Base-by-base conservation (phyloP, 2,888 invertebrate genomes). In the Troides helena region DNA sequence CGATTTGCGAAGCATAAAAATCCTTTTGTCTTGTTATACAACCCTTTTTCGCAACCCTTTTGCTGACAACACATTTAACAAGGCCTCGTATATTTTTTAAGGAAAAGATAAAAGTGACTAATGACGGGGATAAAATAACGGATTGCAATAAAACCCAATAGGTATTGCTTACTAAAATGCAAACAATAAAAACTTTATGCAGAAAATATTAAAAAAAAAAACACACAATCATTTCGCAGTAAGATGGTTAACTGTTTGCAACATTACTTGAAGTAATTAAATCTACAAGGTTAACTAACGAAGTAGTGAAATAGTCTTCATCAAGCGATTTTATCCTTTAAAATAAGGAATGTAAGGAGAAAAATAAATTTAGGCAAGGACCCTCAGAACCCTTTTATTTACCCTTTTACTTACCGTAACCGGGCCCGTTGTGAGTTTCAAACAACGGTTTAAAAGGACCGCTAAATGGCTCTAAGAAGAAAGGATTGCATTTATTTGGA, bases 401-500 rank as follows among this genome's bases (percentile, higher is more conserved):
- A 89, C 87, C 88, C 90, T 86, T 89, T 86, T 80, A 76, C 82
- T 74, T 82, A 86, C 88, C 85, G 88, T 90, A 87, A 85, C 85
- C 83, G 81, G 80, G 80, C 84, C 84, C 80, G 86, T 88, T 86
- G 80, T 83, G 83, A 76, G 81, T 86, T 80, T 70, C 68, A 69
- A 74, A 77, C 75, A 76, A 77, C 74, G 70, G 76, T 76, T 74
- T 82, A 88, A 87, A 81, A 81, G 84, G 76, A 86, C 90, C 91
- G 90, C 90, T 92, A 87, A 77, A 75, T 78, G 77, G 76, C 75
- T 84, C 80, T 83, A 83, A 81, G 74, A 74, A 78, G 79, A 84
- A 85, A 88, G 89, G 86, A 89, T 92, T 92, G 90, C 91, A 91
- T 90, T 88, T 88, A 89, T 87, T 81, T 80, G 78, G 84, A 79